Conservation (phyloP, 2,113 vertebrate genomes). For the Cettia cetti region DNA sequence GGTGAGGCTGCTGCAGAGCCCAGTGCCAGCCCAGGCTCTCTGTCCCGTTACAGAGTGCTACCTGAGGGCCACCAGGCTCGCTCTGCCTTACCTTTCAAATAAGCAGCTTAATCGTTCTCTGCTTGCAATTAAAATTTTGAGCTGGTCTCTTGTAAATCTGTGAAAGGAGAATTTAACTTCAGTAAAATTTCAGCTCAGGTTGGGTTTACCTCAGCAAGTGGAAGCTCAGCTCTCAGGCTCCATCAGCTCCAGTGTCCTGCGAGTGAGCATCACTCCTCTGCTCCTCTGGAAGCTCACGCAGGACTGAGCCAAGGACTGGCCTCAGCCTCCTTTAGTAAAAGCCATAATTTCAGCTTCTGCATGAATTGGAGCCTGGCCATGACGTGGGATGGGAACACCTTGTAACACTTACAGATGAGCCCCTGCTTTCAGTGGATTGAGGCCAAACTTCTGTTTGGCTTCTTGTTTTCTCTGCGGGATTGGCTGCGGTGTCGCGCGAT, state of each 20-base stretch:
- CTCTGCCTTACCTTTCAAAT: not conserved
- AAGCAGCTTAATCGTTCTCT: not conserved
- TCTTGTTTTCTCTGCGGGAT: not conserved
- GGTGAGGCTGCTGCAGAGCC: not conserved
- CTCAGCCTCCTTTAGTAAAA: not conserved
- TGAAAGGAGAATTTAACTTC: not conserved
- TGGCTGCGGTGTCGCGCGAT: accelerated
- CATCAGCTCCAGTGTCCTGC: not conserved
- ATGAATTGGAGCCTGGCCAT: not conserved
- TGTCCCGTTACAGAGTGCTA: not conserved
- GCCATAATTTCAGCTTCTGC: conserved; percentile 6
- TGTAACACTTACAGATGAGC: conserved; percentile 2
- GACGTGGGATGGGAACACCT: not conserved
- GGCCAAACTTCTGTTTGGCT: conserved; percentile 1
- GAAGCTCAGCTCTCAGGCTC: not conserved
- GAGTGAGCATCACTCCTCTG: not conserved
- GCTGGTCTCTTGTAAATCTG: not conserved
- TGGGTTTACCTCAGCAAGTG: not conserved
- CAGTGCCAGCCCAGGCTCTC: not conserved
- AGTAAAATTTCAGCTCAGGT: not conserved
- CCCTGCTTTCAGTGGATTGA: not conserved
- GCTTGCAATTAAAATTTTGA: not conserved
- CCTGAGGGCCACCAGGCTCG: not conserved
- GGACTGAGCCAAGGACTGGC: not conserved
- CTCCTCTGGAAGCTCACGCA: not conserved